Evolutionary conservation across 2,113 vertebrate species (phyloP), one percentile per base, ranked within the genome.

Genomic region (Atrichornis clamosus): DNA sequence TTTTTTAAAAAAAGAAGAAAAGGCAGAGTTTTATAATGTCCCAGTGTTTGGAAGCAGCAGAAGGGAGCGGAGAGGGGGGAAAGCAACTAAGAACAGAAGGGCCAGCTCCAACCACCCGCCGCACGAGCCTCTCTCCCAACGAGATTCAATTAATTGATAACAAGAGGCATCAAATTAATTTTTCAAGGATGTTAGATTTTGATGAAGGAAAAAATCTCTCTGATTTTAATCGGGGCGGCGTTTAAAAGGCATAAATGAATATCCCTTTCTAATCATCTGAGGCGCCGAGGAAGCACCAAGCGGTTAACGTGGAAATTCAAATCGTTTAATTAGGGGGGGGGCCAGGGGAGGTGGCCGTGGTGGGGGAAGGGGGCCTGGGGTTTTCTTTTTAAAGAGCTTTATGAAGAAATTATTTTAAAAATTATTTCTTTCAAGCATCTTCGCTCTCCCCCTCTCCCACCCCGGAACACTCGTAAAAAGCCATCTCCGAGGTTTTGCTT

Each of bases 141-240:
- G 97, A 98, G 98, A 98, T 98, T 98, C 98, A 98, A 98, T 98
- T 98, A 98, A 98, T 98, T 98, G 98, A 98, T 98, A 98, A 98
- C 98, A 98, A 97, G 97, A 98, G 96, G 98, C 98, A 98, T 98
- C 98, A 98, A 98, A 98, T 98, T 98, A 98, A 98, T 98, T 98
- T 98, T 98, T 98, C 97, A 97, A 98, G 98, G 97, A 98, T 98
- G 98, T 98, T 98, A 98, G 98, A 98, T 98, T 98, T 97, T 98
- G 98, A 98, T 98, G 98, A 98, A 98, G 98, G 97, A 95, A 98
- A 98, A 98, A 98, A 98, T 98, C 98, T 98, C 96, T 76, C 96
- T 92, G 98, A 98, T 98, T 98, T 97, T 97, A 97, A 98, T 98
- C 97, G 58, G 97, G 92, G 65, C 73, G 95, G 96, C 96, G 97